Evolutionary conservation across 2,888 invertebrate genomes (phyloP), one percentile per base, ranked within the genome.

Genomic region (Drepana falcataria): DNA sequence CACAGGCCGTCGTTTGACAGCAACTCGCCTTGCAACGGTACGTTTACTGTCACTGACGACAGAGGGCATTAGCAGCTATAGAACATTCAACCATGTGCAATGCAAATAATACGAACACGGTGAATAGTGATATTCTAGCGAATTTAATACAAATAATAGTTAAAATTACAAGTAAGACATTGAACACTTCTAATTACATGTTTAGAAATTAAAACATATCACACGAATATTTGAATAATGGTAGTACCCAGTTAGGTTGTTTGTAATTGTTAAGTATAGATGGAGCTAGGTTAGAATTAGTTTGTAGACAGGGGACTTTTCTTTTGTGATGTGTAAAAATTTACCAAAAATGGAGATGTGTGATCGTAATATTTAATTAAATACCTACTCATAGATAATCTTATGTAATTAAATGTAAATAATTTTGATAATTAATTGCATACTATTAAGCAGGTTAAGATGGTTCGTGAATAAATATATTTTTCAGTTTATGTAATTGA

Each of bases 41-140:
- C 88, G 53, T 89, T 90, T 59, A 84, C 87, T 4, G 68, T 81
- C 35, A 77, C 81, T 35, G 83, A 87, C 73, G 86, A 87, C 48
- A 88, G 87, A 83, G 87, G 87, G 71, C 85, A 81, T 65, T 87
- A 85, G 73, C 58, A 53, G 48, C 44, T 35, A 35, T 21, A 6
- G 41, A 40, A 35, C 35, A 35, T 47, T 53, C 48, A 48, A 59
- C 51, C 40, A 49, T 58, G 55, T 49, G 56, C 53, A 59, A 57
- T 54, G 55, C 60, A 55, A 47, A 54, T 55, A 55, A 47, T 55
- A 59, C 49, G 58, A 53, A 66, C 60, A 61, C 66, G 67, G 65
- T 66, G 63, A 64, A 64, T 68, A 77, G 77, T 77, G 77, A 75
- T 71, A 76, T 63, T 65, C 64, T 61, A 67, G 63, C 73, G 73